Conservation (phyloP, 2,888 invertebrate genomes). For the Mechanitis messenoides region DNA sequence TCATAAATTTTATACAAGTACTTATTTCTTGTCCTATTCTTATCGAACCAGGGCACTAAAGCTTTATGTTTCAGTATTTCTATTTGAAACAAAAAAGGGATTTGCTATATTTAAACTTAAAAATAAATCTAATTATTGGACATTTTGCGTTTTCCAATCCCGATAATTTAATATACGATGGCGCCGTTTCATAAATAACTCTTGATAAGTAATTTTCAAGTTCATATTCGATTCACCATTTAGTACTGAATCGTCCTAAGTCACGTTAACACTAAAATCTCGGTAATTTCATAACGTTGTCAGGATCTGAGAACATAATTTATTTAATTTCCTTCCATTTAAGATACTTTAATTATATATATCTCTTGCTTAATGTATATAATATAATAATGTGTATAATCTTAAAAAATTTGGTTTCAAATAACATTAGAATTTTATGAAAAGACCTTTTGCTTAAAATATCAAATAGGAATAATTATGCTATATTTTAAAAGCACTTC, state of each 20-base stretch:
- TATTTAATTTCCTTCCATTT: slow-evolving; percentile 24
- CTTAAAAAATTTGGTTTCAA: not conserved
- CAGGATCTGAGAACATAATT: slow-evolving; percentile 17
- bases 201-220: not conserved
- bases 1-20: too few relatives aligned
- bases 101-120: too few relatives aligned
- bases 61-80: too few relatives aligned
- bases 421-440: too few relatives aligned
- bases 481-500: not conserved
- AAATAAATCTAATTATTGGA: too few relatives aligned
- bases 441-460: not conserved
- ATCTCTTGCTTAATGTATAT: not conserved
- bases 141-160: too few relatives aligned
- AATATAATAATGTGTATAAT: too few relatives aligned
- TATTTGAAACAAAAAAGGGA: too few relatives aligned
- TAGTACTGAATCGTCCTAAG: not conserved
- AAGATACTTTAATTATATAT: slow-evolving; percentile 3
- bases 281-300: slow-evolving; percentile 18
- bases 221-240: not conserved
- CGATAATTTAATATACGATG: too few relatives aligned
- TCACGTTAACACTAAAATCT: slow-evolving; percentile 9
- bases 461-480: not conserved
- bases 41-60: too few relatives aligned
- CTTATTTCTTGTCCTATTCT: too few relatives aligned
- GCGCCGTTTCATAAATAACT: too few relatives aligned